Percentiles rank a stretch among this genome's conserved stretches.
Conservation (phyloP, 2,888 invertebrate genomes). For the Lepidocyrtoides sp. region DNA sequence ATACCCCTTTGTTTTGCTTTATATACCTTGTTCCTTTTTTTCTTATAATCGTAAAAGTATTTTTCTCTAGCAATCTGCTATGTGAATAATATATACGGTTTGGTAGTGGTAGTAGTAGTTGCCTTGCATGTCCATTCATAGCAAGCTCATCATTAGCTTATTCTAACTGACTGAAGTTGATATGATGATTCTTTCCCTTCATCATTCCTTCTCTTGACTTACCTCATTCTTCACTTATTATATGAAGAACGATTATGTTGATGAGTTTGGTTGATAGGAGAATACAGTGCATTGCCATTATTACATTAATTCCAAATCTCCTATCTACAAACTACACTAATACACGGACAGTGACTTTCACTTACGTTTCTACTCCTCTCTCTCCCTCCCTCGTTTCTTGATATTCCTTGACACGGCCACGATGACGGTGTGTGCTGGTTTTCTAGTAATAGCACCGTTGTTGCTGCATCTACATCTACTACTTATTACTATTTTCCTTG, state of each 20-base stretch:
- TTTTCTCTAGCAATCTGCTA: background rate
- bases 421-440: constrained; percentile 11
- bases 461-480: background rate
- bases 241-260: background rate
- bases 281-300: background rate
- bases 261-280: constrained; percentile 19
- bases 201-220: background rate
- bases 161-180: too few relatives aligned
- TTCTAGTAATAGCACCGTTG: background rate
- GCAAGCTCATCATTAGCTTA: too few relatives aligned
- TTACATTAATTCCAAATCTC: background rate
- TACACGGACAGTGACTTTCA: constrained; percentile 47
- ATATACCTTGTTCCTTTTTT: background rate
- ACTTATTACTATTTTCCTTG: constrained; percentile 11
- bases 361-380: constrained; percentile 10
- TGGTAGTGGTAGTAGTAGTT: too few relatives aligned
- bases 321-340: background rate
- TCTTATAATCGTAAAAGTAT: background rate
- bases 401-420: background rate
- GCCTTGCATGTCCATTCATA: too few relatives aligned
- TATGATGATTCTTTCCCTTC: background rate
- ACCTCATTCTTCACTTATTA: background rate
- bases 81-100: too few relatives aligned
- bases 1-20: background rate
- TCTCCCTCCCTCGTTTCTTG: background rate